A percentile compares a stretch with the other conserved stretches of the same genome.
These are phyloP conservation scores for Butorides virescens DNA, from an alignment of 2,113 vertebrate species.

Conservation along the genomic window DNA sequence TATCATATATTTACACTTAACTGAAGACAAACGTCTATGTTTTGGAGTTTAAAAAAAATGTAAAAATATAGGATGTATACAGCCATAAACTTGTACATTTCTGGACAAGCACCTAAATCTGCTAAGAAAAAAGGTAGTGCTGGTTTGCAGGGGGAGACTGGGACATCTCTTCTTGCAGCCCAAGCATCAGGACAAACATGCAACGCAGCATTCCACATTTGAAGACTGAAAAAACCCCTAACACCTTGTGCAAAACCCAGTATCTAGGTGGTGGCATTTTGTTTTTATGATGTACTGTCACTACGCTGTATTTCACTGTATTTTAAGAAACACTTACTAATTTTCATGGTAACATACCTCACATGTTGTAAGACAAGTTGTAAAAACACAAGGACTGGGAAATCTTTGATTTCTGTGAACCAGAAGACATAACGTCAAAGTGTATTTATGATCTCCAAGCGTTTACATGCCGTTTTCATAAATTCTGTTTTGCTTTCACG, in stretches of 20 bases:
- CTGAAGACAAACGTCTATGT: neutral
- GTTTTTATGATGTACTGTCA: neutral
- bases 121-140: neutral
- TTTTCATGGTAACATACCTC: neutral
- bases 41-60: neutral
- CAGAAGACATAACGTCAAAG: neutral
- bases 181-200: neutral
- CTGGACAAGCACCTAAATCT: neutral
- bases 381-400: neutral
- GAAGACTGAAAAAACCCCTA: neutral
- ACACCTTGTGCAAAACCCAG: fast-evolving
- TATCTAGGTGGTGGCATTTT: neutral
- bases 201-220: neutral
- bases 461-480: neutral
- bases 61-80: neutral
- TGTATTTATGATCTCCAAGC: neutral
- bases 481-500: neutral
- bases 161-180: neutral
- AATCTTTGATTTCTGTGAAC: neutral
- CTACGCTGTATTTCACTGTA: neutral
- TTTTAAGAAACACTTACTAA: neutral
- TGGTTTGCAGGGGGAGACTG: neutral
- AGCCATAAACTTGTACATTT: neutral
- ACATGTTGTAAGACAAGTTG: neutral
- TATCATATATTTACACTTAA: neutral